Percentiles rank a stretch among this genome's conserved stretches.
phyloP scores from a whole-genome alignment of 2,797 vertebrate species.

The Micrastur ruficollis region DNA sequence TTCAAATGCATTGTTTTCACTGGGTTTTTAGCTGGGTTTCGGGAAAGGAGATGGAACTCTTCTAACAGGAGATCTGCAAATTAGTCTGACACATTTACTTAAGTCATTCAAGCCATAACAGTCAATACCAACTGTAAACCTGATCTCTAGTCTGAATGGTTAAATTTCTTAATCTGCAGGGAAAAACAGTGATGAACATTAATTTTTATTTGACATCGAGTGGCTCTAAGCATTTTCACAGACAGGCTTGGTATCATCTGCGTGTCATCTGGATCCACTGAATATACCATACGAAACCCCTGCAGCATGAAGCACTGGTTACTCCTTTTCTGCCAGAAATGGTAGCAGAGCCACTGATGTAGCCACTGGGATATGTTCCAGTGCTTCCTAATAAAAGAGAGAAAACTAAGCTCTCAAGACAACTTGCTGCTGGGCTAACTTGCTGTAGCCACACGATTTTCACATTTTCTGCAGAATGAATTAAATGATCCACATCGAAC shows the following conservation, averaged over 20 bases:
- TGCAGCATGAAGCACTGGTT: neutral
- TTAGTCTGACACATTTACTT: neutral
- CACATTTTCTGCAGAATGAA: slow-evolving; percentile 55
- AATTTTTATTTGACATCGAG: neutral
- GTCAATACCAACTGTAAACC: neutral
- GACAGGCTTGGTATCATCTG: neutral
- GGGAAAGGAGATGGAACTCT: neutral
- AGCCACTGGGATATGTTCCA: slow-evolving; percentile 22
- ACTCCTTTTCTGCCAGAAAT: slow-evolving; percentile 8
- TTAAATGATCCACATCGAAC: slow-evolving; percentile 49
- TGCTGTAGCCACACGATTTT: slow-evolving; percentile 45
- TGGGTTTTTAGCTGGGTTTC: neutral
- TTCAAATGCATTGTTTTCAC: neutral
- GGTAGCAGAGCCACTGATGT: neutral
- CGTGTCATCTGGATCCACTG: neutral
- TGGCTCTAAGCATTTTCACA: neutral
- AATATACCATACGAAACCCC: slow-evolving; percentile 4
- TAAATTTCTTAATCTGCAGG: neutral
- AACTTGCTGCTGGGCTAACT: slow-evolving; percentile 35
- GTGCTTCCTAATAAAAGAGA: slow-evolving; percentile 30
- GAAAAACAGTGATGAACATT: neutral
- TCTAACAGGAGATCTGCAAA: neutral
- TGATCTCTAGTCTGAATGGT: neutral
- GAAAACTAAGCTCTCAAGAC: slow-evolving; percentile 20
- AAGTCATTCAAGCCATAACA: neutral